Conservation (phyloP, 2,113 vertebrate genomes). For the Marcusenius ussheri region DNA sequence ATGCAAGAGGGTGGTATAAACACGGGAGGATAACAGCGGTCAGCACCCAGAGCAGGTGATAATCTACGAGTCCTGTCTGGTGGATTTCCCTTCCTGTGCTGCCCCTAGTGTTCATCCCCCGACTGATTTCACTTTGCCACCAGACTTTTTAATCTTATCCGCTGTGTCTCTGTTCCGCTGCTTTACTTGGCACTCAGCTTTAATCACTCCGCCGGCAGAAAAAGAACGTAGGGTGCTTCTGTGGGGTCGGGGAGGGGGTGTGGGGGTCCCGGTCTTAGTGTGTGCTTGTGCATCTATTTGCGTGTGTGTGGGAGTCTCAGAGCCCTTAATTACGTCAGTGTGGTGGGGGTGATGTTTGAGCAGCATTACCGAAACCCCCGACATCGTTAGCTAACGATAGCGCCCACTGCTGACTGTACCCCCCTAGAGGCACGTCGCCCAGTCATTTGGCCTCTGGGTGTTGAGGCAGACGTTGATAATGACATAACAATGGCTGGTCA, state of each 20-base stretch:
- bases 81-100: neutral
- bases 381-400: neutral
- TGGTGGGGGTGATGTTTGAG: neutral
- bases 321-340: neutral
- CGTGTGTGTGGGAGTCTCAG: neutral
- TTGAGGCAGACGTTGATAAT: neutral
- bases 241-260: neutral
- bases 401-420: neutral
- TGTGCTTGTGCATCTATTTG: neutral
- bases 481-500: neutral
- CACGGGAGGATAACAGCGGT: neutral
- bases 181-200: neutral
- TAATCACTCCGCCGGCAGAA: neutral
- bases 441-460: neutral
- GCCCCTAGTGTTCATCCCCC: neutral
- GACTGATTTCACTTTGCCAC: slow-evolving; percentile 21
- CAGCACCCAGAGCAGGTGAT: neutral
- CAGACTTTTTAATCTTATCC: slow-evolving; percentile 1
- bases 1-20: neutral
- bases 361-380: neutral
- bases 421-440: neutral
- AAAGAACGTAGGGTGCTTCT: neutral
- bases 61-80: neutral
- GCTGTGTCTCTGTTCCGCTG: neutral
- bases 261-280: neutral